Conservation (phyloP, 2,113 vertebrate species). For the Serinus canaria region DNA sequence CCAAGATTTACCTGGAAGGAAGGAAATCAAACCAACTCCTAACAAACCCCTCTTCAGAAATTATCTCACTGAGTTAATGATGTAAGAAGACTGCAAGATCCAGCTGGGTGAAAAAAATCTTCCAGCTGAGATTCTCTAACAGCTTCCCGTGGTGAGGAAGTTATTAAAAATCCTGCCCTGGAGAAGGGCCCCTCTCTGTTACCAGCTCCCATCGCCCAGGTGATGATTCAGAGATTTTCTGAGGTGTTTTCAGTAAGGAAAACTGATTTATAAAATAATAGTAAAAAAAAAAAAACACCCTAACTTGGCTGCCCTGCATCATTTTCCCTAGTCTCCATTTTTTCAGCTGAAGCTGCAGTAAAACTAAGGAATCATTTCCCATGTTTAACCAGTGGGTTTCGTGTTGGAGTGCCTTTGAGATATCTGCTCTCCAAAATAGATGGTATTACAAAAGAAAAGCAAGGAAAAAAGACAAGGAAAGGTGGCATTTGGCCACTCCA, state of each 20-base stretch:
- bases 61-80: constrained; percentile 13
- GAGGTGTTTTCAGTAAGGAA: background rate
- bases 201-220: background rate
- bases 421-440: fast-evolving
- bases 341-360: background rate
- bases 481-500: background rate
- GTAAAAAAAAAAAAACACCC: background rate
- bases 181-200: background rate
- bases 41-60: background rate
- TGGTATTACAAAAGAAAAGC: fast-evolving
- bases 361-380: background rate
- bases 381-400: fast-evolving
- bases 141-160: background rate
- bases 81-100: constrained; percentile 18
- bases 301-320: background rate
- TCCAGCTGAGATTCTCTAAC: constrained; percentile 8
- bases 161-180: constrained; percentile 23
- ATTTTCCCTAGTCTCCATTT: background rate
- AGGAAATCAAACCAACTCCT: background rate
- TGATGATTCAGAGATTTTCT: background rate
- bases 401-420: background rate
- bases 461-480: fast-evolving
- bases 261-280: background rate
- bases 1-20: background rate
- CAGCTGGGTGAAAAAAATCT: constrained; percentile 15